Conservation (phyloP, 2,888 invertebrate genomes). For the Folsomia candida region DNA sequence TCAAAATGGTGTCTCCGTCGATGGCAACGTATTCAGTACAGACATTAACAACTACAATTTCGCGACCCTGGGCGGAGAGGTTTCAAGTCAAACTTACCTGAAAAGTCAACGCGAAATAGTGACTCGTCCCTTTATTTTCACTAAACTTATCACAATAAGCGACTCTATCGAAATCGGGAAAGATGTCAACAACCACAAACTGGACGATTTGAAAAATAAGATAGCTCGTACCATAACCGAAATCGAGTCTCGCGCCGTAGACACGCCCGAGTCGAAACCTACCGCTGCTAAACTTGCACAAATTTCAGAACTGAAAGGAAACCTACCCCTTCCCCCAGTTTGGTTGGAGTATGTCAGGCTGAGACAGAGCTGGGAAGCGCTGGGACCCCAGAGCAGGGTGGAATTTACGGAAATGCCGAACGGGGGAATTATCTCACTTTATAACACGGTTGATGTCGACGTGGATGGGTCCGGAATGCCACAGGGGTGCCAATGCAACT, state of each 20-base stretch:
- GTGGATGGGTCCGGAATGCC: conserved; percentile 2
- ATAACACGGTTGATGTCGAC: conserved; percentile 5
- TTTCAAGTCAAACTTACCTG: too few species aligned
- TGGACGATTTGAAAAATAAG: conserved; percentile 3
- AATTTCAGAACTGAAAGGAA: not conserved
- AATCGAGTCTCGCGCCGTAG: not conserved
- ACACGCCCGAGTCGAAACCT: not conserved
- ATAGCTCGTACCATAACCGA: not conserved
- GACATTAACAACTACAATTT: conserved; percentile 25
- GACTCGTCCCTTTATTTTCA: conserved; percentile 29
- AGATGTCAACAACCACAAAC: conserved; percentile 14
- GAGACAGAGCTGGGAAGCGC: conserved; percentile 19
- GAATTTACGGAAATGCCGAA: conserved; percentile 14
- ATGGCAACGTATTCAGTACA: conserved; percentile 19
- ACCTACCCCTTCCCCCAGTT: conserved; percentile 11
- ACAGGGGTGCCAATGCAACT: conserved; percentile 35
- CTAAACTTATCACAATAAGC: conserved; percentile 17
- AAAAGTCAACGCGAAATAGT: conserved; percentile 16
- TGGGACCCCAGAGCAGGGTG: conserved; percentile 13
- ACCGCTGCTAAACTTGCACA: not conserved
- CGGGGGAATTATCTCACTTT: conserved; percentile 23
- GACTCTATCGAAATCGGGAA: conserved; percentile 21
- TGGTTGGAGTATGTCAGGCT: conserved; percentile 41
- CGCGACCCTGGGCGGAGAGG: not conserved
- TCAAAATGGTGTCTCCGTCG: conserved; percentile 13